phyloP scores from a whole-genome alignment of 2,797 vertebrate genomes.

The Botia almorhae region DNA sequence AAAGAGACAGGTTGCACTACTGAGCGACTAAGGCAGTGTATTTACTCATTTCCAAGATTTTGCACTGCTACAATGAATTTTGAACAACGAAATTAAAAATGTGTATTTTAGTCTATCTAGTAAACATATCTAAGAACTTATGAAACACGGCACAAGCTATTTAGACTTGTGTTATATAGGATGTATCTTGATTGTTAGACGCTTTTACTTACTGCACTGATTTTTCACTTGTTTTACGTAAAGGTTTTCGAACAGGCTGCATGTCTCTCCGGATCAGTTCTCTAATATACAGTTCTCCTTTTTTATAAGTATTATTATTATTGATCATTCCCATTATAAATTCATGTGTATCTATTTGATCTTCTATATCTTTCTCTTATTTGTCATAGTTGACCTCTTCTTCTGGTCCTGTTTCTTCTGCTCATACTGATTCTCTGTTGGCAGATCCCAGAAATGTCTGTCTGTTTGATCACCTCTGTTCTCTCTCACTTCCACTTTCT shows the following conservation, averaged over 20 bases:
- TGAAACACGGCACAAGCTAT: too few species aligned
- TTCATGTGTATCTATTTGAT: conserved; percentile 11
- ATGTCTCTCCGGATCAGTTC: background rate
- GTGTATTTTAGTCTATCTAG: too few species aligned
- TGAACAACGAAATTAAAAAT: too few species aligned
- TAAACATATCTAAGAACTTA: too few species aligned
- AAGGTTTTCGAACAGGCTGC: background rate
- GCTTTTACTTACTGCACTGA: background rate
- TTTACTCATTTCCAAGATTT: conserved; percentile 6
- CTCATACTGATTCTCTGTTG: conserved; percentile 17
- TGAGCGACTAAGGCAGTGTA: background rate
- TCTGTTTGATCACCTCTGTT: conserved; percentile 25
- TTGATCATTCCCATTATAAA: background rate
- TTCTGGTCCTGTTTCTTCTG: conserved; percentile 52
- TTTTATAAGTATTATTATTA: background rate
- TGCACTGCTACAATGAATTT: background rate
- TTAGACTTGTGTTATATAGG: background rate
- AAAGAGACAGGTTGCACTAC: conserved; percentile 11
- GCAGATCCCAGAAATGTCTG: conserved; percentile 4
- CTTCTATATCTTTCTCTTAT: conserved; percentile 40
- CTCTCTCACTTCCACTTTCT: conserved; percentile 1
- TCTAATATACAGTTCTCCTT: conserved; percentile 4
- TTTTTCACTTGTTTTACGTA: background rate
- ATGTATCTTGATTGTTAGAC: background rate
- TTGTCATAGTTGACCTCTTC: conserved; percentile 27